Conservation (phyloP, 2,888 invertebrate genomes). For the Orthonychiurus folsomi region DNA sequence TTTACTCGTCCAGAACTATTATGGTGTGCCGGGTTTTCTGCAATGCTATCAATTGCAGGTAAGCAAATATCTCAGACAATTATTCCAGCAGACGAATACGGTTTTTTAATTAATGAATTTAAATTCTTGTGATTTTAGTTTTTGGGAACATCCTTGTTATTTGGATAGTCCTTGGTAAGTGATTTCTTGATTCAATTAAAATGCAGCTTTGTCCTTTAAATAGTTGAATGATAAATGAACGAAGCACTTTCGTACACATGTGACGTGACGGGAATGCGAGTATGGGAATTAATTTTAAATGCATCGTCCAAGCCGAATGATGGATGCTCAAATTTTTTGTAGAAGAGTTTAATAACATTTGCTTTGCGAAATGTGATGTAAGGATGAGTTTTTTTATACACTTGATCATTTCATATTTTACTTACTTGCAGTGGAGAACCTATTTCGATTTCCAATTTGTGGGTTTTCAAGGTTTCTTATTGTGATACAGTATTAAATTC, state of each 20-base stretch:
- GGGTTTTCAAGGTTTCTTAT: too few species aligned
- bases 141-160: constrained; percentile 78
- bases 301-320: not conserved
- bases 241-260: too few species aligned
- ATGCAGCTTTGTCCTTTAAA: not conserved
- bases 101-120: not conserved
- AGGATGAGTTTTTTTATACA: too few species aligned
- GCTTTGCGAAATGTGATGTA: too few species aligned
- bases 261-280: too few species aligned
- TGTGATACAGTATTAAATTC: too few species aligned
- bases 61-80: not conserved
- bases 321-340: not conserved
- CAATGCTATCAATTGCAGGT: constrained; percentile 34
- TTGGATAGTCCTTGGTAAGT: constrained; percentile 80
- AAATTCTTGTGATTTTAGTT: not conserved
- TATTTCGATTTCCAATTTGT: too few species aligned
- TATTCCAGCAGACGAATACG: not conserved
- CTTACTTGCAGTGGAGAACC: too few species aligned
- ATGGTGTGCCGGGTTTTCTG: constrained; percentile 31
- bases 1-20: constrained; percentile 20
- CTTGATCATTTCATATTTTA: too few species aligned
- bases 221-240: too few species aligned
- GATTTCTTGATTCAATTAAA: not conserved
- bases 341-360: too few species aligned
- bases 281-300: not conserved